phyloP scores from a whole-genome alignment of 2,113 vertebrate species.

The Eira barbara region DNA sequence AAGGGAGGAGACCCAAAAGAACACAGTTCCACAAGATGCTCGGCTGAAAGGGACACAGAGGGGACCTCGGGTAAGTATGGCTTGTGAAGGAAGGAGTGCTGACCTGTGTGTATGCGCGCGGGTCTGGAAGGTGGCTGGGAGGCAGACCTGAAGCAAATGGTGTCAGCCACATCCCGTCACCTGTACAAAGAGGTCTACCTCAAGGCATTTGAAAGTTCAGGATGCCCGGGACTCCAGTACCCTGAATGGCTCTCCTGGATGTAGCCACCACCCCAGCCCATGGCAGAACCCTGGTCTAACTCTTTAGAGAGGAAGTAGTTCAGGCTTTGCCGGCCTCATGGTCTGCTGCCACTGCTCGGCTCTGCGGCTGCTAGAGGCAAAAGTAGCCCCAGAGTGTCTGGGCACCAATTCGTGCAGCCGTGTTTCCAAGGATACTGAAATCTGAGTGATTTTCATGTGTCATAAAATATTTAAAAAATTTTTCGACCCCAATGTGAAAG shows the following conservation, averaged over 20 bases:
- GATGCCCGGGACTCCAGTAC: background rate
- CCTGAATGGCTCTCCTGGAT: background rate
- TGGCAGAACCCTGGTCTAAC: background rate
- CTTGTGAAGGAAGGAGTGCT: background rate
- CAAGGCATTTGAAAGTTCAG: background rate
- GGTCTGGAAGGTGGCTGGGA: background rate
- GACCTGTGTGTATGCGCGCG: background rate
- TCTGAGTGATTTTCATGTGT: background rate
- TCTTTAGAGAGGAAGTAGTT: background rate
- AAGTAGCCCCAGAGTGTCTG: background rate
- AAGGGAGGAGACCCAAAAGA: background rate
- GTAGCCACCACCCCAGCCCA: background rate
- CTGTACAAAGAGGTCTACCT: background rate
- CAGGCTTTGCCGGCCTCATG: background rate
- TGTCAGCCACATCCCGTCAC: background rate
- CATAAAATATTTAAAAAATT: background rate
- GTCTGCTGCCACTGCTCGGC: background rate
- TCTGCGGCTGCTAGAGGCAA: background rate
- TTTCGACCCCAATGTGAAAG: background rate
- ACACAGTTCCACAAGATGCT: background rate
- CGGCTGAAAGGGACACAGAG: background rate
- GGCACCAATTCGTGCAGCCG: background rate
- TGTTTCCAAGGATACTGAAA: background rate
- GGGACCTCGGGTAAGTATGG: background rate
- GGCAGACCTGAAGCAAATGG: fast-evolving